Conservation (phyloP, 2,113 vertebrate genomes). For the Merops nubicus region DNA sequence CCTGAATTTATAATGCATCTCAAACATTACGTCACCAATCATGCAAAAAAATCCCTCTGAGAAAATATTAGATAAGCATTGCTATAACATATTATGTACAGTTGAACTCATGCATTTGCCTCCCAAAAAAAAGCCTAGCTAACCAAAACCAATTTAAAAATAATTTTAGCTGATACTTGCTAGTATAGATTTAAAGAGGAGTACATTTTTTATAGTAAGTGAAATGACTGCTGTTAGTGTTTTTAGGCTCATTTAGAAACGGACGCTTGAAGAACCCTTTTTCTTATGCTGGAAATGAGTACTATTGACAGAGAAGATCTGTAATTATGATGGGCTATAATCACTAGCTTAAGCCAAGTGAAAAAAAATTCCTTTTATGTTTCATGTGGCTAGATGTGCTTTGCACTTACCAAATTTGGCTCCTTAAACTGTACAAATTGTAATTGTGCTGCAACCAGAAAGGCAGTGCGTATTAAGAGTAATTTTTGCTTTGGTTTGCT, state of each 20-base stretch:
- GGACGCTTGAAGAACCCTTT: not conserved
- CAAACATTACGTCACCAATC: not conserved
- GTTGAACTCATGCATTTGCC: not conserved
- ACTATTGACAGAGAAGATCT: not conserved
- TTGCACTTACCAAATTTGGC: slow-evolving; percentile 4
- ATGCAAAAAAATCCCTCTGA: not conserved
- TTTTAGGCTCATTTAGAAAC: not conserved
- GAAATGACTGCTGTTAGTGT: not conserved
- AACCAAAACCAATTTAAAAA: not conserved
- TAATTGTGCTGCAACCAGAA: not conserved
- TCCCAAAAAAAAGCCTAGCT: not conserved
- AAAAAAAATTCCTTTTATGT: not conserved
- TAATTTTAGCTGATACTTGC: not conserved
- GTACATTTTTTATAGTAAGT: not conserved
- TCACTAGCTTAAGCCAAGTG: slow-evolving; percentile 7
- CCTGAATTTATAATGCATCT: not conserved
- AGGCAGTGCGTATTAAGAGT: not conserved
- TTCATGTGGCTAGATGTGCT: not conserved
- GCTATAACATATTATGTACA: not conserved
- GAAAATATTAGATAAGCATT: not conserved
- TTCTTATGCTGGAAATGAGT: not conserved
- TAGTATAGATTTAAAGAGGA: not conserved
- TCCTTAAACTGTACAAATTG: not conserved
- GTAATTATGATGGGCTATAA: not conserved
- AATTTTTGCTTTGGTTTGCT: not conserved